Conservation (phyloP, 1,140 invertebrate species). For the Semibalanus balanoides region DNA sequence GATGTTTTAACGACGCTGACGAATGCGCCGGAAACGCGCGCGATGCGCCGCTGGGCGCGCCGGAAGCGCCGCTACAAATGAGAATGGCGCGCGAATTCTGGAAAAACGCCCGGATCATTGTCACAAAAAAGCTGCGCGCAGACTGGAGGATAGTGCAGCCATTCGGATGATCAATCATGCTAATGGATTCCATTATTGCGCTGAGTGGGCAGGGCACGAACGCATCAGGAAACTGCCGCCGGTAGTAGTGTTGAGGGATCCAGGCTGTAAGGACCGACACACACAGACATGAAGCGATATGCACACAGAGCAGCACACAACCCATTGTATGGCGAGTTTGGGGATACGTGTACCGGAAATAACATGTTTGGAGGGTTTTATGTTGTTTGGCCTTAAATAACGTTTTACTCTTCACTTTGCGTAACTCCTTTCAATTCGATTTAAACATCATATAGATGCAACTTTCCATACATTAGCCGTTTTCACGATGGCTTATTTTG, state of each 20-base stretch:
- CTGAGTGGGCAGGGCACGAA: not conserved
- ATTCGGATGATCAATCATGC: not conserved
- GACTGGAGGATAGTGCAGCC: not conserved
- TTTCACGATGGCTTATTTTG: too few relatives aligned
- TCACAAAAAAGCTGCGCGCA: not conserved
- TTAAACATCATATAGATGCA: too few relatives aligned
- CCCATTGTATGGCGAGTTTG: too few relatives aligned
- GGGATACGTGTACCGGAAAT: too few relatives aligned
- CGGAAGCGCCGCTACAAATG: not conserved
- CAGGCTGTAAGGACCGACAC: not conserved
- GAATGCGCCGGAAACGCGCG: not conserved
- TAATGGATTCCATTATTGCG: not conserved
- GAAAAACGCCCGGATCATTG: constrained; percentile 1
- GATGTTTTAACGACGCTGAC: not conserved
- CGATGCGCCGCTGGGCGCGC: not conserved
- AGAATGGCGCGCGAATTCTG: not conserved
- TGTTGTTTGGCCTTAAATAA: too few relatives aligned
- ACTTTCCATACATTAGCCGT: too few relatives aligned
- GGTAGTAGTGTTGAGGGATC: not conserved
- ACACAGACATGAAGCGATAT: too few relatives aligned
- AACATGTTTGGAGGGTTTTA: too few relatives aligned
- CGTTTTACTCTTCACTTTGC: too few relatives aligned
- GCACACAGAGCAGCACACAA: too few relatives aligned
- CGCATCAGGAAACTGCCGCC: not conserved
- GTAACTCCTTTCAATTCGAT: too few relatives aligned